Evolutionary conservation across 2,113 vertebrate species (phyloP).

Genomic region (Bubo bubo): DNA sequence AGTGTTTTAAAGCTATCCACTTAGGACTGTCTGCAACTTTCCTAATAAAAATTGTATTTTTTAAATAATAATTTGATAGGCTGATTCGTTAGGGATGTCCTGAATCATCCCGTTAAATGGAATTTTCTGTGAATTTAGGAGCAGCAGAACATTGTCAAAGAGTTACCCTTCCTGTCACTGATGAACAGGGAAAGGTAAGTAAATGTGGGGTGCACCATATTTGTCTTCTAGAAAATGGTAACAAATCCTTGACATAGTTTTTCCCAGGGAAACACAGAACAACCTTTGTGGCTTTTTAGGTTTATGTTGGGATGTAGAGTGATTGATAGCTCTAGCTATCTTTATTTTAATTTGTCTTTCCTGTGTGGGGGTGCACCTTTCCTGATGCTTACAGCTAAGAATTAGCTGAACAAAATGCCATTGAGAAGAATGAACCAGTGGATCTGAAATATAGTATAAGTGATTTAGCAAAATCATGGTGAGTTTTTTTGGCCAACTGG

Average conservation of each 20-base stretch:
- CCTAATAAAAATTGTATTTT: fast-evolving
- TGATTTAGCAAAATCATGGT: background rate
- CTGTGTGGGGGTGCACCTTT: background rate
- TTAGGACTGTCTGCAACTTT: background rate
- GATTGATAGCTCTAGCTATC: background rate
- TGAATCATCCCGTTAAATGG: background rate
- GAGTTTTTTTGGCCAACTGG: background rate
- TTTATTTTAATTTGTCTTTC: background rate
- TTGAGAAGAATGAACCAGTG: background rate
- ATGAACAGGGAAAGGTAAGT: background rate
- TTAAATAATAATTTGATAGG: background rate
- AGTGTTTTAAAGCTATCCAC: background rate
- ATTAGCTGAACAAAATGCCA: background rate
- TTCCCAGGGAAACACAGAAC: background rate
- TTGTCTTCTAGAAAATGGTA: background rate
- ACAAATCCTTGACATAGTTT: background rate
- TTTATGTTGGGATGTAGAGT: background rate
- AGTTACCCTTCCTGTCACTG: background rate
- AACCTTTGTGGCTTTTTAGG: background rate
- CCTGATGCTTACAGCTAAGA: background rate
- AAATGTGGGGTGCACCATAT: background rate
- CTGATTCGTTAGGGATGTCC: background rate
- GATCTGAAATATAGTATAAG: background rate
- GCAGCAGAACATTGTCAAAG: background rate
- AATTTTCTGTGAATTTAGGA: background rate